phyloP scores from a whole-genome alignment of 2,113 vertebrate genomes.

The Erpornis zantholeuca region DNA sequence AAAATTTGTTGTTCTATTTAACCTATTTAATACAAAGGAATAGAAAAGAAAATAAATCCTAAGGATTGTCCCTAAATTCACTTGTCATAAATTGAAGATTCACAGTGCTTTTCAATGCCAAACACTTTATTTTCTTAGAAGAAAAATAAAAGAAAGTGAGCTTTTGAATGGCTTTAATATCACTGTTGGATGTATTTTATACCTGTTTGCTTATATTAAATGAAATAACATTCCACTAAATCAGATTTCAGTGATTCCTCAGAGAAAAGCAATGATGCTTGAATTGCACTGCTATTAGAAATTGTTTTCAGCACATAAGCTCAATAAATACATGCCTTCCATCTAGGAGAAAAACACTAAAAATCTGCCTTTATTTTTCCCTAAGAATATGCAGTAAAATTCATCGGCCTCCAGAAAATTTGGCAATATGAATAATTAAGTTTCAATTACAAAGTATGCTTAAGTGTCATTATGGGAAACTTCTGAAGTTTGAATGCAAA shows the following conservation, averaged over 20 bases:
- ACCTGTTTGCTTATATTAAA: conserved; percentile 5
- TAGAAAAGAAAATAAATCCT: background rate
- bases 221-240: background rate
- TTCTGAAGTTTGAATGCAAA: background rate
- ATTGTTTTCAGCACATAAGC: conserved; percentile 9
- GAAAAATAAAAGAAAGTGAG: background rate
- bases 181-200: background rate
- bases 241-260: background rate
- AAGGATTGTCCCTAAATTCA: background rate
- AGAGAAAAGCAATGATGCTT: conserved; percentile 6
- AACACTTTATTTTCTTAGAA: background rate
- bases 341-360: background rate
- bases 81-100: background rate
- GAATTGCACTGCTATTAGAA: conserved; percentile 10
- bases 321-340: background rate
- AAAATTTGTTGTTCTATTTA: background rate
- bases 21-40: background rate
- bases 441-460: background rate
- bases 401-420: background rate
- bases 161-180: background rate
- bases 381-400: background rate
- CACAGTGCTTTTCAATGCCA: background rate
- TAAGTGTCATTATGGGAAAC: background rate
- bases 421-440: background rate
- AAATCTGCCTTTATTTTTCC: background rate